Evolutionary conservation across 2,888 invertebrate species (phyloP).

Genomic region (Parthenolecanium corni): DNA sequence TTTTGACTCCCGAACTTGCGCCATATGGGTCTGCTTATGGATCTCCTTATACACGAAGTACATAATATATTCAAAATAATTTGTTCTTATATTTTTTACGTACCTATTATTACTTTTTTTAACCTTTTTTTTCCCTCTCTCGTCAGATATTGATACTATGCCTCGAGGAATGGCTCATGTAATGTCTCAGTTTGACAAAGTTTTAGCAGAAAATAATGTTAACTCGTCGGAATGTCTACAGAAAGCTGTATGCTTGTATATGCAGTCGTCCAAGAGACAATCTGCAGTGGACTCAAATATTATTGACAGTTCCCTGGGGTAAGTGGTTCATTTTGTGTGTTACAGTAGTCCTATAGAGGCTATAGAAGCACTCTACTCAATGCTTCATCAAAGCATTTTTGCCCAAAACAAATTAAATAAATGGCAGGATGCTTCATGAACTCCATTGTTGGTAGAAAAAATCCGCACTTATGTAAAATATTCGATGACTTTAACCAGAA

Average conservation of each 20-base stretch:
- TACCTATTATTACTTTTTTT: not conserved
- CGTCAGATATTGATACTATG: slow-evolving; percentile 2
- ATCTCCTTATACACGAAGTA: slow-evolving; percentile 40
- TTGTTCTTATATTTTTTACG: not conserved
- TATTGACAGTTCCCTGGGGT: slow-evolving; percentile 17
- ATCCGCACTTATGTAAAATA: too few relatives aligned
- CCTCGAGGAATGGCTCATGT: slow-evolving; percentile 32
- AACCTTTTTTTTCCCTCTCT: not conserved
- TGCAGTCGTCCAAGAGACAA: slow-evolving; percentile 36
- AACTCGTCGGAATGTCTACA: slow-evolving; percentile 52
- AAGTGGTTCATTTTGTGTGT: too few relatives aligned
- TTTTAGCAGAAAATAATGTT: slow-evolving; percentile 46
- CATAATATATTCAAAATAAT: slow-evolving; percentile 7
- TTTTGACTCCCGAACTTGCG: slow-evolving; percentile 52
- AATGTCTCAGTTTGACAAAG: slow-evolving; percentile 44
- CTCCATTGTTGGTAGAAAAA: too few relatives aligned
- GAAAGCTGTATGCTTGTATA: slow-evolving; percentile 46
- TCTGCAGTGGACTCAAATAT: slow-evolving; percentile 3
- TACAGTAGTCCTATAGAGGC: too few relatives aligned
- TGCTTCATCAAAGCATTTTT: too few relatives aligned
- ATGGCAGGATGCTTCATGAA: too few relatives aligned
- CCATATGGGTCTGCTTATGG: slow-evolving; percentile 42
- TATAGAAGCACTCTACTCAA: too few relatives aligned
- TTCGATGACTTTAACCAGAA: too few relatives aligned
- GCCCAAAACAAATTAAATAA: too few relatives aligned